Conservation (phyloP, 2,888 invertebrate species). For the Spodoptera picta region DNA sequence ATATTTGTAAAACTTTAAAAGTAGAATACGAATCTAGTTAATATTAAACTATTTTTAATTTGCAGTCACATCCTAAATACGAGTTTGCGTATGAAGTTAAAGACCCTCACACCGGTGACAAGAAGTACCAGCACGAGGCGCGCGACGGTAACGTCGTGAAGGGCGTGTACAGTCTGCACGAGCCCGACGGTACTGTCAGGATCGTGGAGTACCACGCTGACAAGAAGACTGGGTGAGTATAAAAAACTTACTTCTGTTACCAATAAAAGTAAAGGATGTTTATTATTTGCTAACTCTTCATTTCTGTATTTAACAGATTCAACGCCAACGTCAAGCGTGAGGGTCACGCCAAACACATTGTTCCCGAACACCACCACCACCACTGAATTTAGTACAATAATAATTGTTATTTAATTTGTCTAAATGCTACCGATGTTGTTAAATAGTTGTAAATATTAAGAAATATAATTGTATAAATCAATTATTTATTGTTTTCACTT, state of each 20-base stretch:
- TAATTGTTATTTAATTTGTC: no score
- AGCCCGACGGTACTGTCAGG: constrained; percentile 77
- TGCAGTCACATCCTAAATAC: constrained; percentile 77
- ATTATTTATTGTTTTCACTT: no score
- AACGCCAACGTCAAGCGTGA: constrained; percentile 63
- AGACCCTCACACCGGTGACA: constrained; percentile 85
- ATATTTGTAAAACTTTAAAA: no score
- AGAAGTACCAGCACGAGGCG: constrained; percentile 83
- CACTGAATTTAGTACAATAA: constrained; percentile 22
- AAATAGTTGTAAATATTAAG: no score
- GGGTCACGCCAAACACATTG: constrained; percentile 59
- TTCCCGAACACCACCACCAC: constrained; percentile 50
- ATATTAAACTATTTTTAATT: no score
- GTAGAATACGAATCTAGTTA: no score
- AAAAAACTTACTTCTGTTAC: no score
- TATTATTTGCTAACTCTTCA: no score
- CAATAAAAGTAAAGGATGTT: no score
- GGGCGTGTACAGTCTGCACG: constrained; percentile 86
- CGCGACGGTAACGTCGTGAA: constrained; percentile 87
- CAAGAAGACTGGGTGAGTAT: constrained; percentile 60
- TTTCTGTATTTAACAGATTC: constrained; percentile 54
- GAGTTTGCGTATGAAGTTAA: constrained; percentile 81
- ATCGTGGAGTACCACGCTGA: constrained; percentile 84
- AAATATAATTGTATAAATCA: no score
- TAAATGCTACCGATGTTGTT: no score